Evolutionary conservation across 2,888 invertebrate species (phyloP).

Genomic region (Ochropacha duplaris): DNA sequence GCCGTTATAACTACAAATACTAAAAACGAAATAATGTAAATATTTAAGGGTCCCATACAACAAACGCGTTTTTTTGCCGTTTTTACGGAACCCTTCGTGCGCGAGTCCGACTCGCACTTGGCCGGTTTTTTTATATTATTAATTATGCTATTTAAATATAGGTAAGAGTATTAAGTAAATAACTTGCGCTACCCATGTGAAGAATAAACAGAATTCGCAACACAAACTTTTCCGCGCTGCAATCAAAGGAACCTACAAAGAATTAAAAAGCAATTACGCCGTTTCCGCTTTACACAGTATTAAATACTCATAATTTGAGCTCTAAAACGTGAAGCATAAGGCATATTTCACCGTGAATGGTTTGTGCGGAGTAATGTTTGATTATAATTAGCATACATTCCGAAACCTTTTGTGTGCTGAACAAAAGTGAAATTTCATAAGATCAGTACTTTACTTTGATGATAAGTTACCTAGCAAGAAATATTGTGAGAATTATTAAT

Average conservation of each 20-base stretch:
- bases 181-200: neutral
- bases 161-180: neutral
- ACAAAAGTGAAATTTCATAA: conserved; percentile 36
- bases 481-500: conserved; percentile 21
- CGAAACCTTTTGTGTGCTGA: conserved; percentile 38
- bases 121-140: too few species aligned
- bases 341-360: neutral
- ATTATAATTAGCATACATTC: conserved; percentile 50
- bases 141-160: too few species aligned
- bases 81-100: too few species aligned
- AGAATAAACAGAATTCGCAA: neutral
- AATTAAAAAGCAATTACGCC: conserved; percentile 20
- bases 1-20: too few species aligned
- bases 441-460: conserved; percentile 25
- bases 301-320: neutral
- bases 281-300: conserved; percentile 4
- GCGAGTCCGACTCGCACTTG: too few species aligned
- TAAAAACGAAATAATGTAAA: too few species aligned
- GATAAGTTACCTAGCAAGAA: conserved; percentile 31
- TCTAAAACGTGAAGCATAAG: neutral
- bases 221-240: neutral
- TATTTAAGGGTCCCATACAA: too few species aligned
- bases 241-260: neutral
- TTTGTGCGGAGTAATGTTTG: conserved; percentile 14
- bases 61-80: too few species aligned